A percentile compares a stretch with the other conserved stretches of the same genome.
Evolutionary conservation across 2,113 vertebrate species (phyloP).

Genomic region (Neotragus pygmaeus): DNA sequence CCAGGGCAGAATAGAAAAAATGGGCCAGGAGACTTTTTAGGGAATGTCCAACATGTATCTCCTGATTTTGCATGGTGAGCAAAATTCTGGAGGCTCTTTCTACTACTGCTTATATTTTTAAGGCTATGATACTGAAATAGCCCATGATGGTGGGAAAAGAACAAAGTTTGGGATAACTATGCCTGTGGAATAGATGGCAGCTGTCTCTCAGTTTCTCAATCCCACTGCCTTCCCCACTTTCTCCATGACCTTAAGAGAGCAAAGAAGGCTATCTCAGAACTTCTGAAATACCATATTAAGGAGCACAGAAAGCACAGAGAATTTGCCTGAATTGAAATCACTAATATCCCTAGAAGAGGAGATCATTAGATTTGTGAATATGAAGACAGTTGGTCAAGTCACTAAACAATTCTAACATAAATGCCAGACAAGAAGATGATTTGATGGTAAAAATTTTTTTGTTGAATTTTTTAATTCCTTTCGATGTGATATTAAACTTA

Average conservation of each 20-base stretch:
- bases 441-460: neutral
- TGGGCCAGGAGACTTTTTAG: neutral
- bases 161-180: neutral
- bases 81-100: neutral
- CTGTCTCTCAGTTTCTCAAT: accelerated
- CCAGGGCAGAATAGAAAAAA: neutral
- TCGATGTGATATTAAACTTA: neutral
- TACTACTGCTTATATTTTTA: neutral
- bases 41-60: neutral
- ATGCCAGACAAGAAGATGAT: neutral
- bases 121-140: neutral
- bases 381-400: neutral
- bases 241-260: neutral
- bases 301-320: neutral
- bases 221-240: neutral
- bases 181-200: neutral
- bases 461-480: neutral
- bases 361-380: neutral
- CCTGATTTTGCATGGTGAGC: neutral
- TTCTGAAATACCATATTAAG: neutral
- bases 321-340: neutral
- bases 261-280: neutral
- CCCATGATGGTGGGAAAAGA: neutral
- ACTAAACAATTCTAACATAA: neutral
- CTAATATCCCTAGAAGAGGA: neutral